These are phyloP conservation scores for Poecilia gillii DNA, from an alignment of 2,797 vertebrate genomes.

Conservation along the genomic window DNA sequence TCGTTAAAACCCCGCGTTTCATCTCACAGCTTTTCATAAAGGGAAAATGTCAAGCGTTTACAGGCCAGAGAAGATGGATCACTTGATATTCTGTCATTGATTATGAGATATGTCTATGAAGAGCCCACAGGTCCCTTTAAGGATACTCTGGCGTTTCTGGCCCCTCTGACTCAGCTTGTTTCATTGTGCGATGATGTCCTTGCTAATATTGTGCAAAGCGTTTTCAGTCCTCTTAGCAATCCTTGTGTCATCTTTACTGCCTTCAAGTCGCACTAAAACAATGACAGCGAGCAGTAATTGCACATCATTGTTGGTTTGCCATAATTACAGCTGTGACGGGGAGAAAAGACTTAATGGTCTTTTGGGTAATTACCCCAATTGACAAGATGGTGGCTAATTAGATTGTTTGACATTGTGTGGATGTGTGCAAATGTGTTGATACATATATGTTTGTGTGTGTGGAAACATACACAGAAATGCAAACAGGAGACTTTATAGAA, in stretches of 20 bases:
- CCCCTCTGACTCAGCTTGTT: conserved; percentile 16
- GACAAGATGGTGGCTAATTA: conserved; percentile 70
- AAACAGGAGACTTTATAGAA: conserved; percentile 24
- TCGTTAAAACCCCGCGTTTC: conserved; percentile 66
- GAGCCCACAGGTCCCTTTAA: conserved; percentile 23
- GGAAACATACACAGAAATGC: not conserved
- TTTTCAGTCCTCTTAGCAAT: conserved; percentile 18
- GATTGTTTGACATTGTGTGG: conserved; percentile 63
- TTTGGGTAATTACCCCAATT: conserved; percentile 73
- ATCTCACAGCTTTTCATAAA: conserved; percentile 72
- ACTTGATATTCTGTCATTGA: conserved; percentile 69
- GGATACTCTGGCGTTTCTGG: conserved; percentile 7
- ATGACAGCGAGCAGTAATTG: conserved; percentile 53
- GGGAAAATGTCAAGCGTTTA: conserved; percentile 71
- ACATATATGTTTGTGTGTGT: not conserved
- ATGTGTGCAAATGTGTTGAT: conserved; percentile 29
- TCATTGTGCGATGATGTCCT: conserved; percentile 10
- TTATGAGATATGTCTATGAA: conserved; percentile 71
- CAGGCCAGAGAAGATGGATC: conserved; percentile 69
- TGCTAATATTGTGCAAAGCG: conserved; percentile 25
- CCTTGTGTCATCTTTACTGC: conserved; percentile 36
- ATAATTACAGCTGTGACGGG: conserved; percentile 72
- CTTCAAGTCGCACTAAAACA: conserved; percentile 30
- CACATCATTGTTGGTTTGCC: conserved; percentile 65
- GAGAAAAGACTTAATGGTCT: conserved; percentile 68